Conservation (phyloP, 30 jellyfish, hydroid and myxozoan genomes). For the Hydractinia symbiolongicarpus region DNA sequence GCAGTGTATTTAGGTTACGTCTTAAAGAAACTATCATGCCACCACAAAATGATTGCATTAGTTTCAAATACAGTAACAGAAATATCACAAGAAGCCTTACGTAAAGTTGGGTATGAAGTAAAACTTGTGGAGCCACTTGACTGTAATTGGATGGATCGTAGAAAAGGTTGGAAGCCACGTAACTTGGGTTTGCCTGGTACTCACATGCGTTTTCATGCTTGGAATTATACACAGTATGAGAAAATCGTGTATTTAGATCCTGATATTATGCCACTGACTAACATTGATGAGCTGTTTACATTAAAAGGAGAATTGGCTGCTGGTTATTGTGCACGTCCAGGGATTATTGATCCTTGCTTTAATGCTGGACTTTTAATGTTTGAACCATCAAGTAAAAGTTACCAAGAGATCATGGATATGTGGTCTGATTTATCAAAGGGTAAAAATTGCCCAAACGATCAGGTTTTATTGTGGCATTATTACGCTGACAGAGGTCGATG, state of each 20-base stretch:
- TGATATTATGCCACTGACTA: constrained; percentile 76
- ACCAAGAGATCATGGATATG: constrained; percentile 74
- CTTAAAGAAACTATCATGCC: constrained; percentile 74
- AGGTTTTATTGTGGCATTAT: constrained; percentile 87
- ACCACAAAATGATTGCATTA: constrained; percentile 74
- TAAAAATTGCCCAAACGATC: constrained; percentile 85
- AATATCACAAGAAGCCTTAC: constrained; percentile 52
- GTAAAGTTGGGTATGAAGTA: constrained; percentile 86
- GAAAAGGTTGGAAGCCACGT: constrained; percentile 68
- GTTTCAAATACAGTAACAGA: constrained; percentile 75
- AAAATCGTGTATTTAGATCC: constrained; percentile 77
- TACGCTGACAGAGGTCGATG: constrained; percentile 91
- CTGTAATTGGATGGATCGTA: constrained; percentile 97
- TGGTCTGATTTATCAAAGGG: constrained; percentile 80
- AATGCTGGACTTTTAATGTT: constrained; percentile 91
- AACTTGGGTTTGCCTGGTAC: constrained; percentile 92
- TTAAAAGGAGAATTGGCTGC: constrained; percentile 89
- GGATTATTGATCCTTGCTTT: constrained; percentile 90
- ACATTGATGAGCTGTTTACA: constrained; percentile 72
- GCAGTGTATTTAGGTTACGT: constrained; percentile 68
- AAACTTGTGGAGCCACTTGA: constrained; percentile 82
- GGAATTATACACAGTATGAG: constrained; percentile 75
- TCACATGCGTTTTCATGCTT: constrained; percentile 95
- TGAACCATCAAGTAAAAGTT: constrained; percentile 47
- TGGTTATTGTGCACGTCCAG: constrained; percentile 90